Conservation (phyloP, 2,113 vertebrate genomes). For the Hirundichthys speculiger region DNA sequence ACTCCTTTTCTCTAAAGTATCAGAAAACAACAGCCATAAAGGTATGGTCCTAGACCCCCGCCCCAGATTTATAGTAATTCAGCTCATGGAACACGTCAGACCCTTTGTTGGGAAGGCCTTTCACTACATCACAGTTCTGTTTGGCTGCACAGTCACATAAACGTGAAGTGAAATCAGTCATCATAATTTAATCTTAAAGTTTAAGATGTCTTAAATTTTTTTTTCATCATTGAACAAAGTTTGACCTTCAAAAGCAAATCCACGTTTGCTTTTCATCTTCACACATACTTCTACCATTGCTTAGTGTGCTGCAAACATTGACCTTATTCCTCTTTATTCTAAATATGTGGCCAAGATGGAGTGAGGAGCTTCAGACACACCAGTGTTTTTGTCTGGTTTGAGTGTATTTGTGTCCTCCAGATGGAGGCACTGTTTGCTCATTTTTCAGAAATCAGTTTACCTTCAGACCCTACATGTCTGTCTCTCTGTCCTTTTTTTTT, state of each 20-base stretch:
- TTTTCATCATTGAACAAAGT: background rate
- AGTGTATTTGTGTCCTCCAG: slow-evolving; percentile 18
- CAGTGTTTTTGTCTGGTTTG: background rate
- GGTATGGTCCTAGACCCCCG: too few relatives aligned
- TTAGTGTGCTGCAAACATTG: background rate
- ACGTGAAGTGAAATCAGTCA: too few relatives aligned
- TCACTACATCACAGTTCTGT: too few relatives aligned
- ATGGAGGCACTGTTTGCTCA: slow-evolving; percentile 28
- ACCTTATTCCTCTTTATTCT: background rate
- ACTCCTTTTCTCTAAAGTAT: too few relatives aligned
- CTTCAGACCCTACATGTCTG: slow-evolving; percentile 15
- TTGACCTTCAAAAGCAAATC: background rate
- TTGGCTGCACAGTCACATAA: too few relatives aligned
- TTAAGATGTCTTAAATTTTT: too few relatives aligned
- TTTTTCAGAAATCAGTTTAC: slow-evolving; percentile 4
- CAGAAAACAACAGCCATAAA: too few relatives aligned
- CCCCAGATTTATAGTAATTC: too few relatives aligned
- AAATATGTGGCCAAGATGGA: background rate
- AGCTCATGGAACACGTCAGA: too few relatives aligned
- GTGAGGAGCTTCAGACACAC: too few relatives aligned
- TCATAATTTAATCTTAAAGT: too few relatives aligned
- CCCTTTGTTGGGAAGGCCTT: too few relatives aligned
- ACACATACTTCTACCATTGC: background rate
- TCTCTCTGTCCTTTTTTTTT: background rate
- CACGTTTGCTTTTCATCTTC: background rate